Conservation (phyloP, 2,888 invertebrate genomes). For the Glaucopsyche alexis region DNA sequence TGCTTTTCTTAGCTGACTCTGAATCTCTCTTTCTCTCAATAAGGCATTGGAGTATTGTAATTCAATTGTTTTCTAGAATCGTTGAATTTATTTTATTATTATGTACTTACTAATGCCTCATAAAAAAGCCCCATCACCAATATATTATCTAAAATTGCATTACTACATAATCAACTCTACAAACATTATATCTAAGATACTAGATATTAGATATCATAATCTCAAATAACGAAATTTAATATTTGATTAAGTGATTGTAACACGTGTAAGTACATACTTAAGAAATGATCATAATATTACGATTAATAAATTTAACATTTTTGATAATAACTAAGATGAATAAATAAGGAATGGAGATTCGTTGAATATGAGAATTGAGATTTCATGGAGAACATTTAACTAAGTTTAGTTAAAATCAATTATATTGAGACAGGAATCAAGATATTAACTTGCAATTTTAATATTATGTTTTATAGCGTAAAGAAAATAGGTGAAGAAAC, state of each 20-base stretch:
- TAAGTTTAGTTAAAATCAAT: no score
- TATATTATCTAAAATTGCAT: background rate
- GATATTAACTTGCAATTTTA: no score
- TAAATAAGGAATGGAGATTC: no score
- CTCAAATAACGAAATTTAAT: slow-evolving; percentile 26
- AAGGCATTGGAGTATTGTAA: background rate
- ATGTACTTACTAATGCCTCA: background rate
- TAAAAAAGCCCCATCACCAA: background rate
- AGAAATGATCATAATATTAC: no score
- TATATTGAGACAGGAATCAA: no score
- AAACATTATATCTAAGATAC: background rate
- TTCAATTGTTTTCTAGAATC: background rate
- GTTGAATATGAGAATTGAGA: no score
- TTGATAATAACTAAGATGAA: no score
- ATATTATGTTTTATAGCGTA: background rate
- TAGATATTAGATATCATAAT: slow-evolving; percentile 13
- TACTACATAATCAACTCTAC: background rate
- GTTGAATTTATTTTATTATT: background rate
- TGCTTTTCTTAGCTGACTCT: background rate
- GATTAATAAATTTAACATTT: no score
- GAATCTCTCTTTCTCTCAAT: background rate
- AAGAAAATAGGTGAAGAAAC: background rate
- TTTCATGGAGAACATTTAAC: no score
- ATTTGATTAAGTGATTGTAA: slow-evolving; percentile 13
- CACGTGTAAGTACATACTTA: background rate